Evolutionary conservation across 2,888 invertebrate species (phyloP).

Genomic region (Macrophya annulata): DNA sequence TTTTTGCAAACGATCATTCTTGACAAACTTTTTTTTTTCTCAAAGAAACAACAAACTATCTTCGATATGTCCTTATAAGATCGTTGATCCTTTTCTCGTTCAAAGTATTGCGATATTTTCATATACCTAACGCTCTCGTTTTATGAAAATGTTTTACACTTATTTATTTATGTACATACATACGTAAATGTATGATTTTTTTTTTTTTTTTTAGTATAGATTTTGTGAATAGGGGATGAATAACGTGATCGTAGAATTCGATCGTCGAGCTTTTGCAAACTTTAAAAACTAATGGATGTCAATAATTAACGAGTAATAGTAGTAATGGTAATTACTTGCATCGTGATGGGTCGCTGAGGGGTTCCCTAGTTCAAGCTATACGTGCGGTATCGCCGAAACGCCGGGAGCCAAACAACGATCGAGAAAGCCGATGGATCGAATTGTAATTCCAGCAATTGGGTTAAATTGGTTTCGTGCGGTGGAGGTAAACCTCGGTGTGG

Average conservation of each 20-base stretch:
- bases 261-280: neutral
- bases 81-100: neutral
- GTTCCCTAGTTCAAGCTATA: neutral
- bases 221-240: too few species aligned
- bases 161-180: too few species aligned
- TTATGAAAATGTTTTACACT: neutral
- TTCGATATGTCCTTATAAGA: neutral
- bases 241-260: neutral
- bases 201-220: too few species aligned
- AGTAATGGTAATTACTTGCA: neutral
- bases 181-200: too few species aligned
- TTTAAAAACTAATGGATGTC: neutral
- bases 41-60: neutral
- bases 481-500: constrained; percentile 13
- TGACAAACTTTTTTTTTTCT: constrained; percentile 11
- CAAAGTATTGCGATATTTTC: neutral
- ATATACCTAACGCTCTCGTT: neutral
- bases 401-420: neutral
- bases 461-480: constrained; percentile 46
- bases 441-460: constrained; percentile 51
- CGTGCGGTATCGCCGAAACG: neutral
- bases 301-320: neutral
- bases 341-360: neutral
- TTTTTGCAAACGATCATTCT: constrained; percentile 4
- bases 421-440: constrained; percentile 41